Evolutionary conservation across 2,113 vertebrate species (phyloP).

Genomic region (Spea multiplicata): DNA sequence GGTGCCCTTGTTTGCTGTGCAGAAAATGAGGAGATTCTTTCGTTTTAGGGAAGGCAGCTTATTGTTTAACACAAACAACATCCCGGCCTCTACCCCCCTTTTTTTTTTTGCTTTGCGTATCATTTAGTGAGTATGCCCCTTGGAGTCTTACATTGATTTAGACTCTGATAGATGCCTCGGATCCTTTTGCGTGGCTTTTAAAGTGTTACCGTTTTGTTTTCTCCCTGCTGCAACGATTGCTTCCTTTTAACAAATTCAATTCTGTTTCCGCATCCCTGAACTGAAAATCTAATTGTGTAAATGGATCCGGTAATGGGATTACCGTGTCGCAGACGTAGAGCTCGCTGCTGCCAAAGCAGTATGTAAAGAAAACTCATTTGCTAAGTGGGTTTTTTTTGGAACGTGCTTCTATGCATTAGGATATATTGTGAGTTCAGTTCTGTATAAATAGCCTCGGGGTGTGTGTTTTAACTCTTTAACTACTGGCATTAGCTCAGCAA

Average conservation of each 20-base stretch:
- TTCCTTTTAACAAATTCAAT: constrained; percentile 38
- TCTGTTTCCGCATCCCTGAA: constrained; percentile 11
- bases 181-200: not conserved
- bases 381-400: constrained; percentile 8
- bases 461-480: constrained; percentile 1
- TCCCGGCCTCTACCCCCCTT: too few relatives aligned
- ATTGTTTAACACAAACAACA: too few relatives aligned
- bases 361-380: constrained; percentile 13
- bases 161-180: too few relatives aligned
- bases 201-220: not conserved
- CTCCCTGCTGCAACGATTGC: not conserved
- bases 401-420: not conserved
- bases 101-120: too few relatives aligned
- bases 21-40: too few relatives aligned
- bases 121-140: too few relatives aligned
- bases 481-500: not conserved
- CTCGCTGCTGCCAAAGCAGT: not conserved
- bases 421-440: not conserved
- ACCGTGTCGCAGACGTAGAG: constrained; percentile 15
- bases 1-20: too few relatives aligned
- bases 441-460: not conserved
- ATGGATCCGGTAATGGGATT: constrained; percentile 40
- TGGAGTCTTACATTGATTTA: too few relatives aligned
- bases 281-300: constrained; percentile 37
- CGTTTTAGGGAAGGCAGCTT: too few relatives aligned